phyloP scores from a whole-genome alignment of 2,888 invertebrate species.

The Hedya salicella region DNA sequence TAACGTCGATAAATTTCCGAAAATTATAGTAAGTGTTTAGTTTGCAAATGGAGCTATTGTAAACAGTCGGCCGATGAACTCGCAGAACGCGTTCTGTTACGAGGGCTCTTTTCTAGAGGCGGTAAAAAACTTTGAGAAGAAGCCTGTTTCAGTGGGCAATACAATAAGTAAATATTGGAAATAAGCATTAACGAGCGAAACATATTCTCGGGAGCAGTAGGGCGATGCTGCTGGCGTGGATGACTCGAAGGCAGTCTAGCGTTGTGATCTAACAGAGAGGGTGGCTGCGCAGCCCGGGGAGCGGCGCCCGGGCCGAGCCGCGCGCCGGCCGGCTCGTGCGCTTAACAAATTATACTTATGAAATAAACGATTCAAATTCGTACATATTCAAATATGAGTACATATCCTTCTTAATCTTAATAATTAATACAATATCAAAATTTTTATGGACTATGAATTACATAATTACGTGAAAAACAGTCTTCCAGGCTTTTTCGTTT shows the following conservation, averaged over 20 bases:
- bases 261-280: background rate
- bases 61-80: background rate
- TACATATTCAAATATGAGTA: constrained; percentile 63
- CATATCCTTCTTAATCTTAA: constrained; percentile 72
- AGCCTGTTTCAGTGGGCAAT: constrained; percentile 76
- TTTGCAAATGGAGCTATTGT: background rate
- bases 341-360: constrained; percentile 43
- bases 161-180: constrained; percentile 43
- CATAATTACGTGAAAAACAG: constrained; percentile 80
- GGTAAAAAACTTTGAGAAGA: constrained; percentile 54
- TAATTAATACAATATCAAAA: constrained; percentile 78
- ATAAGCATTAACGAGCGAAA: constrained; percentile 46
- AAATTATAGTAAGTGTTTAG: background rate
- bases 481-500: constrained; percentile 79
- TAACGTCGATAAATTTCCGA: background rate
- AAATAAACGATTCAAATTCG: constrained; percentile 47
- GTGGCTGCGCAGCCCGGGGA: background rate
- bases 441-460: constrained; percentile 80
- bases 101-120: constrained; percentile 43
- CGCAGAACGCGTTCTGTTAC: constrained; percentile 12
- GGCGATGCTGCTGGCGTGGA: background rate
- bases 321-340: constrained; percentile 1
- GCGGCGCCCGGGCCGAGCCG: background rate
- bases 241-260: background rate
- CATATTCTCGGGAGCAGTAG: constrained; percentile 11